Conservation (phyloP, 2,113 vertebrate genomes). For the Pelobates fuscus region DNA sequence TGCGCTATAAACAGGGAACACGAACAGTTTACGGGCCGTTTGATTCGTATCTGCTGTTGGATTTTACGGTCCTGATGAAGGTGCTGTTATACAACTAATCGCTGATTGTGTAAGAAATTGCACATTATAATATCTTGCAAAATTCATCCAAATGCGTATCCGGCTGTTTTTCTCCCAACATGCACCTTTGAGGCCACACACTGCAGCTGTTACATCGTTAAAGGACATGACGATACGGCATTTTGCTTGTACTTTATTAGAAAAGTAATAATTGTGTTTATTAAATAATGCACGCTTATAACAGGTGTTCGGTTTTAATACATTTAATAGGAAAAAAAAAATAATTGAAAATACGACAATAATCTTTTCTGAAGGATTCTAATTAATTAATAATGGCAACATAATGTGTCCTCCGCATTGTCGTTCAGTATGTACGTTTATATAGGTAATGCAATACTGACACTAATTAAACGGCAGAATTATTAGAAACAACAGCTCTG, state of each 20-base stretch:
- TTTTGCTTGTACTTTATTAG: background rate
- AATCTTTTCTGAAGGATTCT: background rate
- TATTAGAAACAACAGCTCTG: no score
- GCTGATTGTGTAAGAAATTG: conserved; percentile 3
- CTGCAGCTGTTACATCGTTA: background rate
- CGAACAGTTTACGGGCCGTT: background rate
- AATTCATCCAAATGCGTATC: background rate
- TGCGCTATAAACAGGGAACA: no score
- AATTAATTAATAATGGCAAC: background rate
- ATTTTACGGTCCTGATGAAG: background rate
- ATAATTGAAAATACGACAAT: background rate
- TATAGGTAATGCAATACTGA: background rate
- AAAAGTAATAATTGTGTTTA: background rate
- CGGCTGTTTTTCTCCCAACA: background rate
- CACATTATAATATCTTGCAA: background rate
- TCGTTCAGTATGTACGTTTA: background rate
- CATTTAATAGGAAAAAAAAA: background rate
- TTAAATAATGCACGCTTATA: background rate
- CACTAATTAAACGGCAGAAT: no score
- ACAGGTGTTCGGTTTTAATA: background rate
- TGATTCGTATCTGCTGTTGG: background rate
- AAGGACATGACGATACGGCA: background rate
- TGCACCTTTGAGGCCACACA: background rate
- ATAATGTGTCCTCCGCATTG: background rate
- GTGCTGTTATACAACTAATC: background rate